Base-by-base conservation (phyloP, 1,140 invertebrate species). In the Chironomus tepperi region DNA sequence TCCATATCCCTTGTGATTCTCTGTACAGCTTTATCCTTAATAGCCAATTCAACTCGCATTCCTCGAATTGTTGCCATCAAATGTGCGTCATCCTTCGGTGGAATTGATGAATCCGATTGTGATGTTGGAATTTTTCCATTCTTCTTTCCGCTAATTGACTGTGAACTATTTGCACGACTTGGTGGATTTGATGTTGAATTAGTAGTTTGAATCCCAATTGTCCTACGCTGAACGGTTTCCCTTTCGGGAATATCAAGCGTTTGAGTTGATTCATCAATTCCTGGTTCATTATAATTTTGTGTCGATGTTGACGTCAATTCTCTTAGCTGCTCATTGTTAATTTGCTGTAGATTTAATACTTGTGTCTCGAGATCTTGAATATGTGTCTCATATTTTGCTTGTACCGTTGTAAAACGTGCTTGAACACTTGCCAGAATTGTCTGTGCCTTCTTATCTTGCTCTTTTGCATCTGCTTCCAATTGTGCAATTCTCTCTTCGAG, bases 11-110 rank as follows among this genome's bases (percentile, higher is more conserved):
- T 88, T 10, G 87, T 90, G 1, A 93, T 80, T 75, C 90, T 90
- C 21, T 83, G 81, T 57, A 92, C 85, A 1, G 86, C 84, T 76
- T 91, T 90, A 75, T 93, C 91, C 78, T 92, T 92, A 43, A 87
- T 87, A 7, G 86, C 84, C 57, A 93, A 77, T 79, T 93, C 91
- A 0, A 88, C 79, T 79, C 92, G 90, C 76, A 93, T 82, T 1
- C 90, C 90, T 73, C 91, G 86, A 78, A 93, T 91, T 0, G 91
- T 92, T 0, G 91, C 90, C 12, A 92, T 80, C 8, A 93, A 82
- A 82, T 93, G 90, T 5, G 88, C 84, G 75, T 93, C 90, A 77
- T 91, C 89, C 80, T 90, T 91, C 0, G 77, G 76, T n/a, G 79
- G 82, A 12, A 82, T 74, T 7, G 79, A 80, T 1, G 80, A 80